phyloP scores from a whole-genome alignment of 1,140 invertebrate species.

The Pemphigus obesinymphae region DNA sequence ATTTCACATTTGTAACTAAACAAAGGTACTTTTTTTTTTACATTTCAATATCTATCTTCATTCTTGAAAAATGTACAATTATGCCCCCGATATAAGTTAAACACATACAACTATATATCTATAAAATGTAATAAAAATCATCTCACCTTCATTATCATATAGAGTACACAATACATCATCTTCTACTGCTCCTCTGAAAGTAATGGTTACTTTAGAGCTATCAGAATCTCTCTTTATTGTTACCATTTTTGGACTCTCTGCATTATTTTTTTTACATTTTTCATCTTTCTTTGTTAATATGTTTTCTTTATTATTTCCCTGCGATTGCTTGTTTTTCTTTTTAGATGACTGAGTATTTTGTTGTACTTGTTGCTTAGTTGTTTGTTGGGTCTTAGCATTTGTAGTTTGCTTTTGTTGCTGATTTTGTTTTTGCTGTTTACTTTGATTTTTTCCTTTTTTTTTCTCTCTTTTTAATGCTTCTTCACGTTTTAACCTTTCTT shows the following conservation, averaged over 20 bases:
- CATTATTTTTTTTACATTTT: conserved; percentile 42
- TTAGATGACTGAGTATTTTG: conserved; percentile 26
- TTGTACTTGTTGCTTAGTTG: conserved; percentile 12
- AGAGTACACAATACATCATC: conserved; percentile 69
- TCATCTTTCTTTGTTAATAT: neutral
- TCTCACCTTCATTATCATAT: conserved; percentile 57
- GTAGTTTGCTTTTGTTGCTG: conserved; percentile 2
- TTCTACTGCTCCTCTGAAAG: conserved; percentile 67
- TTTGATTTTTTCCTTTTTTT: conserved; percentile 43
- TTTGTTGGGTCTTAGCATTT: conserved; percentile 27
- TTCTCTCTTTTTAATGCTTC: conserved; percentile 43
- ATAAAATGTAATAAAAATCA: neutral
- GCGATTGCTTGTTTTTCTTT: conserved; percentile 34
- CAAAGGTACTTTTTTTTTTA: no score
- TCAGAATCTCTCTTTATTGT: conserved; percentile 67
- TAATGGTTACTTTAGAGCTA: conserved; percentile 66
- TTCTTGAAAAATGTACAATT: no score
- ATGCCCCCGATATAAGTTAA: no score
- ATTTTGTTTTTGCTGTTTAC: conserved; percentile 41
- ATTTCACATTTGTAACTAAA: no score
- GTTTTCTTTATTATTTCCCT: conserved; percentile 8
- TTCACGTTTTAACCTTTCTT: conserved; percentile 50
- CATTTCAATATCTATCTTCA: no score
- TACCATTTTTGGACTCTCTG: conserved; percentile 61
- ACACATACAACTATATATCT: no score